Base-by-base conservation (phyloP, 2,797 vertebrate species). In the Poecilia gillii region DNA sequence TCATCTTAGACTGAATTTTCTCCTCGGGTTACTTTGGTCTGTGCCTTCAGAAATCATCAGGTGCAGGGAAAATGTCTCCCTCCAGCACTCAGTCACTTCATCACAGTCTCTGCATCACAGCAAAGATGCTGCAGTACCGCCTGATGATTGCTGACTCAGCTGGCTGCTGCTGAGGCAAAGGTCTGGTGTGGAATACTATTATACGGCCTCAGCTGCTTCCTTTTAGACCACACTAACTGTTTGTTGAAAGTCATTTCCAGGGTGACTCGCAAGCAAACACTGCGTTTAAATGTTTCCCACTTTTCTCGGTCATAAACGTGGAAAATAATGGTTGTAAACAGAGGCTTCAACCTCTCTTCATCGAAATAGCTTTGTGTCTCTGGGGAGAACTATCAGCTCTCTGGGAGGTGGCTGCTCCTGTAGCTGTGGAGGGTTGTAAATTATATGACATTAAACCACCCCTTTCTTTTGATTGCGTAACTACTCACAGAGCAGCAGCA, bases 91-190 rank as follows among this genome's bases (percentile, higher is more conserved):
- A 81, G 51, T 77, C 91, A 72, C 90, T 91, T 78, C 70, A 90
- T 91, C 92, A 91, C 83, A 39, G 70, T 82, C 55, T 45, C 78
- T 75, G 88, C 85, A 76, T 81, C 76, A 74, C 59, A 23, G 80
- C 51, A 1, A 70, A 84, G 77, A 83, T 89, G 91, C 90, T 89
- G 93, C 93, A 90, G 91, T 86, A 88, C 87, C 86, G 84, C 87
- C 85, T 75, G 90, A 87, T 78, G 78, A 89, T 78, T 45, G 92
- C 93, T 93, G 92, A 94, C 87, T 91, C 89, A 53, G 86, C 94
- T 79, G 47, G 13, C 85, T 80, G 76, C 76, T 78, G 83, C 84
- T 66, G 68, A 64, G 72, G 79, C 81, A 64, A 31, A 74, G n/a
- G 39, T 57, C 73, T 80, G 75, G 78, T 62, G 75, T 88, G 78